Percentiles rank a stretch among this genome's conserved stretches.
These are phyloP conservation scores for Adelosebastes latens DNA, from an alignment of 2,797 vertebrate species.

Conservation along the genomic window DNA sequence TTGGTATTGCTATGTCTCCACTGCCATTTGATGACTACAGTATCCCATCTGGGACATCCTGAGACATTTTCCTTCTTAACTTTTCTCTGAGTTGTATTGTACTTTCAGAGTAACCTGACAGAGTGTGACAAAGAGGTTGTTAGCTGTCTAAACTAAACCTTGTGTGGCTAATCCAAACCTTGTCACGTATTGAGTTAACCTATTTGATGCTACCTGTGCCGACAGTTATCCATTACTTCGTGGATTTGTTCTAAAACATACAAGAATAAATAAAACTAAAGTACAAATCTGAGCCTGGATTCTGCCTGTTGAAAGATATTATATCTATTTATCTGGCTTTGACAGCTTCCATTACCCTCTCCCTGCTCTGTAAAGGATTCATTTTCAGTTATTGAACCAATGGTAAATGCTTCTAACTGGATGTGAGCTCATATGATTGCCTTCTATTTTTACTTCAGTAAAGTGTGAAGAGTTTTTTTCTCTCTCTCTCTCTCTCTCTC, in stretches of 20 bases:
- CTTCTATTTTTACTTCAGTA: slow-evolving; percentile 33
- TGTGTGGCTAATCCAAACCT: slow-evolving; percentile 10
- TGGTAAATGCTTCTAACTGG: slow-evolving; percentile 22
- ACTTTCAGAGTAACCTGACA: slow-evolving; percentile 32
- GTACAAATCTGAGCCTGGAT: background rate
- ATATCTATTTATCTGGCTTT: slow-evolving; percentile 31
- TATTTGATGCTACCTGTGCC: background rate
- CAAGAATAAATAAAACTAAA: background rate
- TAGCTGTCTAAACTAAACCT: slow-evolving; percentile 15
- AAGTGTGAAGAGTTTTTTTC: slow-evolving; percentile 14
- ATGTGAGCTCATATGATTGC: slow-evolving; percentile 14
- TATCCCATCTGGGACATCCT: slow-evolving; percentile 15
- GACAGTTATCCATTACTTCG: background rate
- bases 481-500: background rate
- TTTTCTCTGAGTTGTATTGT: slow-evolving; percentile 22
- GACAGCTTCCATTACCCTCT: slow-evolving; percentile 37
- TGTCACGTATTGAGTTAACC: slow-evolving; percentile 20
- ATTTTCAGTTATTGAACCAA: slow-evolving; percentile 32
- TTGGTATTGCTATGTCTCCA: background rate
- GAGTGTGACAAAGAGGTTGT: slow-evolving; percentile 17
- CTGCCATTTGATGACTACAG: slow-evolving; percentile 1
- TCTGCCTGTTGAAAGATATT: background rate
- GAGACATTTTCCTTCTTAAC: slow-evolving; percentile 2
- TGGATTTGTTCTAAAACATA: background rate
- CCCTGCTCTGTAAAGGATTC: slow-evolving; percentile 19